A percentile compares a stretch with the other conserved stretches of the same genome.
Conservation (phyloP, 1,140 invertebrate species). For the Heliconius hermathena region DNA sequence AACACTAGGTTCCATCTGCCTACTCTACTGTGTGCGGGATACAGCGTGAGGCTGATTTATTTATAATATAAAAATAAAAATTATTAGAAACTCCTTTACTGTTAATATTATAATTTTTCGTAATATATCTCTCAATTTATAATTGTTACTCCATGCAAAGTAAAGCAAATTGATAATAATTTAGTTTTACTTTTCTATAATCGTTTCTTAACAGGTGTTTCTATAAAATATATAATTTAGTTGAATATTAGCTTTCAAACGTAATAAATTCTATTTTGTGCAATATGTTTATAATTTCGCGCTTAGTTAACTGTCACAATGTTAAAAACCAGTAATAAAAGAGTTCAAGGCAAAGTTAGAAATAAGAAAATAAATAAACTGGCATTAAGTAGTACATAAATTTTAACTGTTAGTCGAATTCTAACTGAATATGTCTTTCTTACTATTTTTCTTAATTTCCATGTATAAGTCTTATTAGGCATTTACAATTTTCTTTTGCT, state of each 20-base stretch:
- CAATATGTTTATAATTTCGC: background rate
- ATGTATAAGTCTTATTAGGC: too few species aligned
- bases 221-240: background rate
- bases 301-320: constrained; percentile 6
- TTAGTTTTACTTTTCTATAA: background rate
- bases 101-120: too few species aligned
- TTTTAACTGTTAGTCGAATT: background rate
- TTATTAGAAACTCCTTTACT: too few species aligned
- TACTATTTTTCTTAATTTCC: background rate
- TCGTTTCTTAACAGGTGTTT: constrained; percentile 1
- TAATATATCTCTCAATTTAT: too few species aligned
- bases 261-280: background rate
- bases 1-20: too few species aligned
- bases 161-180: background rate
- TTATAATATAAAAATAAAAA: too few species aligned
- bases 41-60: too few species aligned
- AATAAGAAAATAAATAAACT: background rate
- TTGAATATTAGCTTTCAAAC: background rate
- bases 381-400: background rate
- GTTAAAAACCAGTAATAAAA: background rate
- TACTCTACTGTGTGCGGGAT: too few species aligned
- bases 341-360: constrained; percentile 1
- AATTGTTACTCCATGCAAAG: too few species aligned
- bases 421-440: background rate
- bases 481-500: too few species aligned